These are phyloP conservation scores for Canis aureus DNA, from an alignment of 2,113 vertebrate genomes.

Conservation along the genomic window DNA sequence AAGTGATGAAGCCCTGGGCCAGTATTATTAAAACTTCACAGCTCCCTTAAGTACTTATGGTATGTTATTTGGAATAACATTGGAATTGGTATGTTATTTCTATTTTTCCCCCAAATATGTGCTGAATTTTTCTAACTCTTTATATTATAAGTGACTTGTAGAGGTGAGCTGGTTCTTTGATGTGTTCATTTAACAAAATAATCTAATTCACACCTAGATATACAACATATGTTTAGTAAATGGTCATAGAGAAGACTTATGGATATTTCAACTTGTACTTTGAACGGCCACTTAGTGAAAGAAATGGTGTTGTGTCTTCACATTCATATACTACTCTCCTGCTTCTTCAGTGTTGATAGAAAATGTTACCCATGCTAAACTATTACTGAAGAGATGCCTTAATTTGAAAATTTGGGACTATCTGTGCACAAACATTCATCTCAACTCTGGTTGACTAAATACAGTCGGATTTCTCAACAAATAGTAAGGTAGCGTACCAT, in stretches of 20 bases:
- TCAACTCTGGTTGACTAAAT: not conserved
- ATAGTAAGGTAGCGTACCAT: not conserved
- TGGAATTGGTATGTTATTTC: not conserved
- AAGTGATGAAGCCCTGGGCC: not conserved
- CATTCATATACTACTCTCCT: not conserved
- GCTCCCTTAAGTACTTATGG: not conserved
- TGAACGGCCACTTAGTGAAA: not conserved
- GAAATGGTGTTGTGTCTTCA: not conserved
- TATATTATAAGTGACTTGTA: not conserved
- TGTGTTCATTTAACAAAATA: not conserved
- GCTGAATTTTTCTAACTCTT: not conserved
- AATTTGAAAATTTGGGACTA: not conserved
- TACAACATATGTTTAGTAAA: not conserved
- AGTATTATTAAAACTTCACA: not conserved
- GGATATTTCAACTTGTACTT: not conserved
- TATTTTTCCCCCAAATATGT: not conserved
- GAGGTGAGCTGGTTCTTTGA: not conserved
- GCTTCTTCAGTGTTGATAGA: not conserved
- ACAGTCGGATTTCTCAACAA: not conserved
- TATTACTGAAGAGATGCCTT: not conserved
- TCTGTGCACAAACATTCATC: not conserved
- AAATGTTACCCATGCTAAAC: not conserved
- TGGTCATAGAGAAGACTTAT: not conserved
- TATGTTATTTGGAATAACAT: not conserved
- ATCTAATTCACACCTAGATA: not conserved